phyloP scores from a whole-genome alignment of 2,113 vertebrate genomes.

The Istiophorus platypterus region DNA sequence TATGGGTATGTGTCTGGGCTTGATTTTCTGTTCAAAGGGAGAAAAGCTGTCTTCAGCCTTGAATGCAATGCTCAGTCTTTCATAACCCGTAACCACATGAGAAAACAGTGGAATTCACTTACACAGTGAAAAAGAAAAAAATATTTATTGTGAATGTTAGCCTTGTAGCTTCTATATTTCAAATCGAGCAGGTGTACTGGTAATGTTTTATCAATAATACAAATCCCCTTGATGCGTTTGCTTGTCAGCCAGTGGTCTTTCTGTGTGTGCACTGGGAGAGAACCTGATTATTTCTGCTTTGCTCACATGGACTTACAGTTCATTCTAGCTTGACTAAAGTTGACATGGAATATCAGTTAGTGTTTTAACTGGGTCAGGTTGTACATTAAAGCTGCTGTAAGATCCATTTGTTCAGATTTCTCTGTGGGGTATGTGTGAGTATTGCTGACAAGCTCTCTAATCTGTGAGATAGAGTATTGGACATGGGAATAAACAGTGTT shows the following conservation, averaged over 20 bases:
- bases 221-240: slow-evolving; percentile 47
- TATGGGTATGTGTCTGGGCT: not conserved
- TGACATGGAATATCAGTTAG: slow-evolving; percentile 72
- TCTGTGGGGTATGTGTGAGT: not conserved
- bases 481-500: slow-evolving; percentile 6
- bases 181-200: slow-evolving; percentile 20
- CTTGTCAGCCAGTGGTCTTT: slow-evolving; percentile 42
- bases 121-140: slow-evolving; percentile 2
- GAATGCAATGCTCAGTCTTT: slow-evolving; percentile 20
- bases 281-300: slow-evolving; percentile 64
- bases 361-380: slow-evolving; percentile 72
- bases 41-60: slow-evolving; percentile 7
- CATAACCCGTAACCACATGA: slow-evolving; percentile 14
- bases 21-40: not conserved
- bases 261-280: slow-evolving; percentile 27
- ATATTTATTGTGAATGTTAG: slow-evolving; percentile 1
- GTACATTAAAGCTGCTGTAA: slow-evolving; percentile 41
- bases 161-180: slow-evolving; percentile 21
- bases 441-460: not conserved
- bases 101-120: slow-evolving; percentile 11
- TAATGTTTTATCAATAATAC: slow-evolving; percentile 69
- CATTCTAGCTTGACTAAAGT: slow-evolving; percentile 56
- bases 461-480: not conserved
- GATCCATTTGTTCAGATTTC: slow-evolving; percentile 7
- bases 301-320: slow-evolving; percentile 53